phyloP scores from a whole-genome alignment of 2,113 vertebrate genomes.

The Caracal caracal region DNA sequence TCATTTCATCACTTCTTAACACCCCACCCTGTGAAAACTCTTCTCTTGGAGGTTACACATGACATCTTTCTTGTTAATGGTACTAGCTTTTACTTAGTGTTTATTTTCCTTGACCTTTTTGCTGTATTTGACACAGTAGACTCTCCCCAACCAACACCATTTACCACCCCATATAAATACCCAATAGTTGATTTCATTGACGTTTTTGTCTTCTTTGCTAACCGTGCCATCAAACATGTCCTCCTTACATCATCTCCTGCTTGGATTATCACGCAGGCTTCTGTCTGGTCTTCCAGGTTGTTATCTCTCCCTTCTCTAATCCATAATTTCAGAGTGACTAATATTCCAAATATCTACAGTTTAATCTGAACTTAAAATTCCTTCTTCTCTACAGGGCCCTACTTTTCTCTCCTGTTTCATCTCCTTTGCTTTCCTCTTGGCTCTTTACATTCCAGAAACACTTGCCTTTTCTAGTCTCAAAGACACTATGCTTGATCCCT shows the following conservation, averaged over 20 bases:
- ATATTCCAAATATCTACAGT: conserved; percentile 45
- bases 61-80: conserved; percentile 20
- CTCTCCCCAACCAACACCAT: neutral
- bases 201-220: conserved; percentile 58
- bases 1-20: neutral
- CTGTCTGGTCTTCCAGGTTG: neutral
- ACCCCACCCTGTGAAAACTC: neutral
- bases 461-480: neutral
- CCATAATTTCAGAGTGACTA: conserved; percentile 8
- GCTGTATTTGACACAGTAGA: neutral
- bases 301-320: conserved; percentile 32
- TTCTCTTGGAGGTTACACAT: neutral
- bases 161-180: neutral
- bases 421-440: neutral
- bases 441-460: neutral
- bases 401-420: neutral
- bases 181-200: conserved; percentile 4
- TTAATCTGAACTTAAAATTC: conserved; percentile 24
- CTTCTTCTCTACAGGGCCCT: neutral
- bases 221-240: neutral
- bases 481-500: neutral
- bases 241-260: neutral
- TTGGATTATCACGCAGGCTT: conserved; percentile 31
- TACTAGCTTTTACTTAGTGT: neutral
- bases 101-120: conserved; percentile 39